Base-by-base conservation (phyloP, 2,888 invertebrate species). In the Pediacus dermestoides region DNA sequence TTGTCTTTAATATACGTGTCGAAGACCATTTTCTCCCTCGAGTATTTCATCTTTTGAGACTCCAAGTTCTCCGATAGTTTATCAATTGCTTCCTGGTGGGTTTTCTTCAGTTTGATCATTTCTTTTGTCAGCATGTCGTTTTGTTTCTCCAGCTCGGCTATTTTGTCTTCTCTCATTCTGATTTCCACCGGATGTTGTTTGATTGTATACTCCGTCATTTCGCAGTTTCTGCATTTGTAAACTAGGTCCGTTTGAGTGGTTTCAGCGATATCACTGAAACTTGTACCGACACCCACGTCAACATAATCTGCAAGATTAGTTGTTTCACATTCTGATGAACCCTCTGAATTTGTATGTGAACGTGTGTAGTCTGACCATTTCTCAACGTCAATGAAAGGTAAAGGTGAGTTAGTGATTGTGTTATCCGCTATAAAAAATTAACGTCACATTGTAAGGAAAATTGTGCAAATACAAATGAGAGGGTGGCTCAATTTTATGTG, bases 1-100 rank as follows among this genome's bases (percentile, higher is more conserved):
- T 81, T 76, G 52, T 83, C 81, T 56, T 80, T 80, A 12, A 82
- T 72, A 66, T 84, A 66, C 66, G 56, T 66, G 40, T 71, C 66
- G 42, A 70, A 64, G 34, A 67, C 58, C 25, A 72, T 64, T 55
- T 78, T 79, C 42, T 84, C 81, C 58, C 80, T 78, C 34, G 74
- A 71, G 53, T 80, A 74, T 47, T 76, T 76, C 40, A 76, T 76
- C 53, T 74, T 76, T 45, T 82, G 81, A 14, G 74, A 61, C 48
- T 82, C 82, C 39, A 82, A 66, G 42, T 78, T 74, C 47, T 77
- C 76, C 36, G 79, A 76, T 37, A 80, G 68, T 50, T 78, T 71
- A 31, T 80, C 76, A 61, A 78, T 77, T 45, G 83, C 81, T 62
- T 81, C 81, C 57, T 80, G 77, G 16, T 80, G 70, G 38, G 78